phyloP scores from a whole-genome alignment of 1,140 invertebrate genomes.

The Melanaphis sacchari region DNA sequence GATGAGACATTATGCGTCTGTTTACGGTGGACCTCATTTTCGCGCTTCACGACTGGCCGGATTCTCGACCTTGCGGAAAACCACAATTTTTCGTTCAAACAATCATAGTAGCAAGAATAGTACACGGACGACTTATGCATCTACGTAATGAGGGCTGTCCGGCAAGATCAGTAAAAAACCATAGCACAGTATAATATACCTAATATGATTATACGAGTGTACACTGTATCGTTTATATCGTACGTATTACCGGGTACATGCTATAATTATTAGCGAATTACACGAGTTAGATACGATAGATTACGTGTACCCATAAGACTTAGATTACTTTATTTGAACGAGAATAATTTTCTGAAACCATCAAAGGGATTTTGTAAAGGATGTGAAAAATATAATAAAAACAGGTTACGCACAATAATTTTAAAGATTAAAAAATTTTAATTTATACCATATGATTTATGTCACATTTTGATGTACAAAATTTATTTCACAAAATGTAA shows the following conservation, averaged over 20 bases:
- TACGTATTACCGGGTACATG: neutral
- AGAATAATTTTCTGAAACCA: no score
- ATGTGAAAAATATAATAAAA: no score
- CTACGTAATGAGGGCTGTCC: neutral
- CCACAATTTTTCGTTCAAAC: slow-evolving; percentile 26
- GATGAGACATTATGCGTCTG: neutral
- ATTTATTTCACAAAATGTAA: neutral
- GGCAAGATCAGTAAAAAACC: neutral
- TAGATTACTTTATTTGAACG: no score
- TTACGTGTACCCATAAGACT: no score
- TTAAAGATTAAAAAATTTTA: no score
- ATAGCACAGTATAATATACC: no score
- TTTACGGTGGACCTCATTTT: slow-evolving; percentile 18
- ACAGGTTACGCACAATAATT: no score
- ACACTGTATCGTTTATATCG: neutral
- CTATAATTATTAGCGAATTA: neutral
- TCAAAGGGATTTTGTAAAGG: no score
- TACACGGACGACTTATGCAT: neutral
- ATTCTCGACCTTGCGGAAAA: slow-evolving; percentile 41
- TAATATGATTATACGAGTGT: no score
- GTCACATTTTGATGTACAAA: neutral
- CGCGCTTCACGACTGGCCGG: slow-evolving; percentile 20
- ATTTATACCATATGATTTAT: neutral
- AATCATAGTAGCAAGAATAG: neutral
- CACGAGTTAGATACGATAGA: no score